These are phyloP conservation scores for Enteromius unitaeniatus DNA, from an alignment of 2,797 vertebrate genomes.

Conservation along the genomic window DNA sequence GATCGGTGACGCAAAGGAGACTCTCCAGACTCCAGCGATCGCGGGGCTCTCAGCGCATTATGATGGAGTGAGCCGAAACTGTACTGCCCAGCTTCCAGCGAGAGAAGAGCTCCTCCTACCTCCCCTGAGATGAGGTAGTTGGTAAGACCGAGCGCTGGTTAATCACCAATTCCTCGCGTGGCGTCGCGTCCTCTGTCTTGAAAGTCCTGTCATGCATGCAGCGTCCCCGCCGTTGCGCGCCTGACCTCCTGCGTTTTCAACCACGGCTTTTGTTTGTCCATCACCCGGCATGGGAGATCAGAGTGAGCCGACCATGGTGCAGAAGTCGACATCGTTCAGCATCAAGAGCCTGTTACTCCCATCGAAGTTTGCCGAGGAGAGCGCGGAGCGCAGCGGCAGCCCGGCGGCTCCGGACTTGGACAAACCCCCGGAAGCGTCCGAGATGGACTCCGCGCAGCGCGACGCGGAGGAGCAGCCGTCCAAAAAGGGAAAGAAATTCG, in stretches of 20 bases:
- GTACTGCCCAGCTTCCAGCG: conserved; percentile 42
- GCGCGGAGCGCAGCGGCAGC: conserved; percentile 43
- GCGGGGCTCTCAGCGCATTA: conserved; percentile 25
- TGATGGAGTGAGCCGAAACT: conserved; percentile 25
- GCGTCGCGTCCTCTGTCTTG: conserved; percentile 5
- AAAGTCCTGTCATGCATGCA: conserved; percentile 57
- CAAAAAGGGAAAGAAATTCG: conserved; percentile 65
- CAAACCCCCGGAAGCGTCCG: conserved; percentile 54
- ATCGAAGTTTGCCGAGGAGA: conserved; percentile 61
- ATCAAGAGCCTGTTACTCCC: conserved; percentile 71
- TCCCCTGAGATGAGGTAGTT: conserved; percentile 53
- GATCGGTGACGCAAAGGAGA: conserved; percentile 40
- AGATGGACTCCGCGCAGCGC: conserved; percentile 54
- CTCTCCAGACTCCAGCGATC: conserved; percentile 14
- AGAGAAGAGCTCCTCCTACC: conserved; percentile 63
- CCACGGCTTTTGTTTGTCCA: conserved; percentile 35
- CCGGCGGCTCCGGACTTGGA: conserved; percentile 47
- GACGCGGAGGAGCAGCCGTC: conserved; percentile 31
- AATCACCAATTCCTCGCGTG: conserved; percentile 62
- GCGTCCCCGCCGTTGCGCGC: conserved; percentile 52
- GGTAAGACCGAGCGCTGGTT: conserved; percentile 56
- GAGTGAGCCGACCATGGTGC: conserved; percentile 68
- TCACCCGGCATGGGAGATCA: conserved; percentile 65
- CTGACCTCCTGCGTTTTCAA: conserved; percentile 54
- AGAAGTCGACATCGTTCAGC: conserved; percentile 70